Percentiles rank a stretch among this genome's conserved stretches.
These are phyloP conservation scores for Chelonoidis abingdonii DNA, from an alignment of 2,113 vertebrate species.

Conservation along the genomic window DNA sequence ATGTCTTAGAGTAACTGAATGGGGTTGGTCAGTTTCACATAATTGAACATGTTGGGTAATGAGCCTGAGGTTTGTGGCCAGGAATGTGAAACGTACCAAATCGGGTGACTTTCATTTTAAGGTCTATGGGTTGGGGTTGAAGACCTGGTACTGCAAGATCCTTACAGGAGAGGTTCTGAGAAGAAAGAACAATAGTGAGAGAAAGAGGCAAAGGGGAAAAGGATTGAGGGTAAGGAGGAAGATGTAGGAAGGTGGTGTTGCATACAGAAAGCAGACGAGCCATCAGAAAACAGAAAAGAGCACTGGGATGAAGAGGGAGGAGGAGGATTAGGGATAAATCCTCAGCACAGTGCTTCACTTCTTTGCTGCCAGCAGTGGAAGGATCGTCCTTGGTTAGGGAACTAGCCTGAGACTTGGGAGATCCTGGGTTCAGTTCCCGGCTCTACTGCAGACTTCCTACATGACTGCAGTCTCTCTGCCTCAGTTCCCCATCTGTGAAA, in stretches of 20 bases:
- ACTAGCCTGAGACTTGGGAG: neutral
- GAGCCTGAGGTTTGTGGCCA: neutral
- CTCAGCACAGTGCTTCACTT: neutral
- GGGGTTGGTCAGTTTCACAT: neutral
- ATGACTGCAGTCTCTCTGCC: neutral
- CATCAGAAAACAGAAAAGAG: no score
- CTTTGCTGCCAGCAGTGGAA: neutral
- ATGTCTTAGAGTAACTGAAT: neutral
- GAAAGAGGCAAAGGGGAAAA: neutral
- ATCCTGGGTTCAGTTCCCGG: neutral
- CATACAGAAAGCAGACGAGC: neutral
- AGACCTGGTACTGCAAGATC: fast-evolving
- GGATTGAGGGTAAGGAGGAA: neutral
- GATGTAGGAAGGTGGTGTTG: neutral
- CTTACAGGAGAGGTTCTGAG: neutral
- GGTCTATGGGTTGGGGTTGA: neutral
- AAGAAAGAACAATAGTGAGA: neutral
- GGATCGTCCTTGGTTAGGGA: neutral
- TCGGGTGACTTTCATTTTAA: neutral
- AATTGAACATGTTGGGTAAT: neutral
- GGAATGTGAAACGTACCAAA: neutral
- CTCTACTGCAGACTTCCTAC: neutral
- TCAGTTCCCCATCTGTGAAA: no score
- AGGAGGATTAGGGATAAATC: neutral
- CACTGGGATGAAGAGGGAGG: neutral